These are phyloP conservation scores for Sphyrna mokarran DNA, from an alignment of 2,113 vertebrate species.

Conservation along the genomic window DNA sequence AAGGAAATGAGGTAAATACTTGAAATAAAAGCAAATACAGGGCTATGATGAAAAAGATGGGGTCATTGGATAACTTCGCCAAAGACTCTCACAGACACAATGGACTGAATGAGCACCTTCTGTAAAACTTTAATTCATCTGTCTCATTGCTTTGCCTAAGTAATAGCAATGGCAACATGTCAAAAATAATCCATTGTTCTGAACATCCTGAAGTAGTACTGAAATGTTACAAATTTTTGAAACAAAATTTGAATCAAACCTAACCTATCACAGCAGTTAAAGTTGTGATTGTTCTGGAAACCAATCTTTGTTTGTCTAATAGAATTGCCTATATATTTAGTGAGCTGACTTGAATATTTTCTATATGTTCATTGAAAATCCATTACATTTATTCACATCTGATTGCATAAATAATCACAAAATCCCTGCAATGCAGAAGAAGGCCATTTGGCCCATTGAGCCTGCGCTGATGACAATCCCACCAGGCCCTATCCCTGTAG, in stretches of 20 bases:
- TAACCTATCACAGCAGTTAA: neutral
- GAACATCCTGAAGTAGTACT: neutral
- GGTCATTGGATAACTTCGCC: neutral
- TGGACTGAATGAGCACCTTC: neutral
- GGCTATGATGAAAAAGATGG: neutral
- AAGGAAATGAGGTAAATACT: neutral
- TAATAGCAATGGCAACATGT: neutral
- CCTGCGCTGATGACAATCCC: too few species aligned
- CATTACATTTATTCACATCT: neutral
- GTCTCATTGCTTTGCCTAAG: neutral
- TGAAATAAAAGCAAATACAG: neutral
- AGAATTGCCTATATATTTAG: neutral
- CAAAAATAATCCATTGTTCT: neutral
- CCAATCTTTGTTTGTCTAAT: neutral
- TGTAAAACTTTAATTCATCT: neutral
- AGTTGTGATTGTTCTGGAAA: too few species aligned
- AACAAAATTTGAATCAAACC: neutral
- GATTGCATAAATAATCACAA: neutral
- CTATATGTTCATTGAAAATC: neutral
- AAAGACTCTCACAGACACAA: neutral
- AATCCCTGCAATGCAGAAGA: too few species aligned
- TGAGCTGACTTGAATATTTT: neutral
- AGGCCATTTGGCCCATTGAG: too few species aligned
- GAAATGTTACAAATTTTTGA: neutral
- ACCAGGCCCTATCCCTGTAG: too few species aligned